Evolutionary conservation across 2,797 vertebrate species (phyloP).

Genomic region (Sebastes wilsoni): DNA sequence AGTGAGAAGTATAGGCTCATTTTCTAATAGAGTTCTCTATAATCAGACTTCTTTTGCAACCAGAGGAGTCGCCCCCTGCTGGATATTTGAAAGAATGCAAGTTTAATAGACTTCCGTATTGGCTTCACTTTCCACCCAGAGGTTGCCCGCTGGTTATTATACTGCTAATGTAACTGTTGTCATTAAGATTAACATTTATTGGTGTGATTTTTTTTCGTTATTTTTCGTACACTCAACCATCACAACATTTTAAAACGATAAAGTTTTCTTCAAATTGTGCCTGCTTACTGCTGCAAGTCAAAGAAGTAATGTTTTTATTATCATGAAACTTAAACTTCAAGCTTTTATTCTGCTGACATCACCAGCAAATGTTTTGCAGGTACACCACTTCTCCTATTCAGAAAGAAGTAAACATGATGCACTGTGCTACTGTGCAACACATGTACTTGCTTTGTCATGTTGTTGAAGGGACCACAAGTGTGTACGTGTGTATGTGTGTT

Average conservation of each 20-base stretch:
- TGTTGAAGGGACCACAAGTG: slow-evolving; percentile 20
- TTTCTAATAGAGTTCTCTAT: no score
- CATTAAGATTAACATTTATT: no score
- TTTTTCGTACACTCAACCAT: no score
- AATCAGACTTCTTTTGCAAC: no score
- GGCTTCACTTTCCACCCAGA: no score
- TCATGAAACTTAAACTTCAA: background rate
- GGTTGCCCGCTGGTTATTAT: no score
- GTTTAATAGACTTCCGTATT: no score
- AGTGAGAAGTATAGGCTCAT: no score
- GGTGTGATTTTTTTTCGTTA: no score
- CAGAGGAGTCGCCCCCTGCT: no score
- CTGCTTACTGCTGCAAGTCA: background rate
- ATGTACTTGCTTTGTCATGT: slow-evolving; percentile 47
- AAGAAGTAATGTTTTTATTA: background rate
- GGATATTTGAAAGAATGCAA: no score
- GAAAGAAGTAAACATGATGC: background rate
- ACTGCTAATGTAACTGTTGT: background rate
- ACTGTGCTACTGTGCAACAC: slow-evolving; percentile 1
- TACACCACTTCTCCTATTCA: background rate
- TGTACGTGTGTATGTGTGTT: slow-evolving; percentile 60
- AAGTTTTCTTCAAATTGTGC: background rate
- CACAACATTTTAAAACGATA: background rate
- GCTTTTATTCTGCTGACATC: background rate
- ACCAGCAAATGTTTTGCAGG: background rate